Evolutionary conservation across 2,888 invertebrate species (phyloP), one percentile per base, ranked within the genome.

Genomic region (Brenthis daphne): DNA sequence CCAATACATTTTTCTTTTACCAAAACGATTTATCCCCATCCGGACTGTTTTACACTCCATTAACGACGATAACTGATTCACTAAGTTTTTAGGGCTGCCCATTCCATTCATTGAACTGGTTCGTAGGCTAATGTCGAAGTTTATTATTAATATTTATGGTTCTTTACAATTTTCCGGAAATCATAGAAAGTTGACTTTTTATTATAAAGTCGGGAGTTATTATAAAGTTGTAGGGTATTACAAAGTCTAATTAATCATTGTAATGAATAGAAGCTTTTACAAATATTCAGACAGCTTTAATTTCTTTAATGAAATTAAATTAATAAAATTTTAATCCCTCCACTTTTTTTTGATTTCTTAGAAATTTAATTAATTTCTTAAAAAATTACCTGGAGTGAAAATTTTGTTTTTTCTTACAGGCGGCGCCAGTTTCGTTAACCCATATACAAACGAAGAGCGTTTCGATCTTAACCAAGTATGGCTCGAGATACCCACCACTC

Each of bases 401-500:
- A 1, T 13, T 29, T 29, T 33, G 8, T 56, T 14, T 51, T 47
- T 65, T 13, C 29, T 70, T 60, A 2, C 85, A 92, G 92, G 91
- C 77, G 87, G 88, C 80, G 85, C 86, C 58, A 82, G 75, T 73
- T 88, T 87, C 75, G 89, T 83, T 1, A 92, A 92, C 73, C 91
- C 92, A 1, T 89, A 86, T 81, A 77, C 82, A 12, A 86, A 81
- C 74, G 88, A 89, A 76, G 89, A 89, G 53, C 82, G 82, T 1
- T 80, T 83, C 2, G 89, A 92, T 68, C 85, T 92, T 56, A 86
- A 82, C 76, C 86, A 90, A 85, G 87, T 92, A 91, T 92, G 94
- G 90, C 92, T 96, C 79, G 94, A 95, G 82, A 94, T 96, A 77
- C 96, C 97, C n/a, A 94, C 95, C 75, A 94, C 95, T 58, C 95